Evolutionary conservation across 2,888 invertebrate genomes (phyloP).

Genomic region (Drosophila robusta): DNA sequence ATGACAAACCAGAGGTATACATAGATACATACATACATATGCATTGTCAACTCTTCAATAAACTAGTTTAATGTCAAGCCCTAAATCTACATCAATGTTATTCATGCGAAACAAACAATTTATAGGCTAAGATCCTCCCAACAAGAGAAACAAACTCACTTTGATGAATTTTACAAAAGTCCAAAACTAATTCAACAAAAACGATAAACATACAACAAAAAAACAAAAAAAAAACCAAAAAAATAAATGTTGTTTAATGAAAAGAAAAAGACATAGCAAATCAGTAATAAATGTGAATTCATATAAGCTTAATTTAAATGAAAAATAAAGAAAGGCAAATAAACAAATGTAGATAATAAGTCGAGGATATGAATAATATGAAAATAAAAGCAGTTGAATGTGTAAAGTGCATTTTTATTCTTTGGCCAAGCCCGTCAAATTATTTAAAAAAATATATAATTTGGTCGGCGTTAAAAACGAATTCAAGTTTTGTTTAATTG

Average conservation of each 20-base stretch:
- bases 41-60: conserved; percentile 66
- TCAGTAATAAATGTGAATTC: conserved; percentile 65
- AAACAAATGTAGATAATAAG: conserved; percentile 65
- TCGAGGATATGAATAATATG: conserved; percentile 62
- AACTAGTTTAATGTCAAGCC: conserved; percentile 64
- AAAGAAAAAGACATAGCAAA: conserved; percentile 43
- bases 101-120: conserved; percentile 62
- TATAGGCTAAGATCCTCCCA: conserved; percentile 39
- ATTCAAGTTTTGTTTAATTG: no score
- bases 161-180: conserved; percentile 80
- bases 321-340: conserved; percentile 36
- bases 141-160: conserved; percentile 43
- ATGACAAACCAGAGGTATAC: conserved; percentile 27
- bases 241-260: conserved; percentile 37
- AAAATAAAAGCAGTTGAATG: conserved; percentile 77
- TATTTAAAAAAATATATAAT: no score
- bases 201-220: not conserved
- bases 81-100: conserved; percentile 75
- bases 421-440: no score
- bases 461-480: no score
- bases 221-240: not conserved
- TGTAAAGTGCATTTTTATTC: conserved; percentile 43
- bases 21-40: conserved; percentile 47
- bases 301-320: conserved; percentile 69
- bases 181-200: conserved; percentile 68